Evolutionary conservation across 2,888 invertebrate species (phyloP), one percentile per base, ranked within the genome.

Genomic region (Aethes cnicana): DNA sequence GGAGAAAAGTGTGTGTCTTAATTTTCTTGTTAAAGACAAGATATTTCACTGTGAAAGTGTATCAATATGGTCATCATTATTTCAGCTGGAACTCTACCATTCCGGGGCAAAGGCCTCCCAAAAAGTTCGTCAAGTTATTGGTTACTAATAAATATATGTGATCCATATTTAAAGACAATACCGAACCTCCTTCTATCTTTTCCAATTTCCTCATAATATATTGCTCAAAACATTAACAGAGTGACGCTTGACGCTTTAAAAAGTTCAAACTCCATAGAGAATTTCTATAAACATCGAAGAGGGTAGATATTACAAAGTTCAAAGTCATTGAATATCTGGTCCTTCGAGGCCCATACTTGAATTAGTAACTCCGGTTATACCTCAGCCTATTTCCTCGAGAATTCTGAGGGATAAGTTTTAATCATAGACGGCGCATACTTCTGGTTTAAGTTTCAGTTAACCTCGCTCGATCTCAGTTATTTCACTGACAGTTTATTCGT

Each of bases 1-100:
- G 14, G 2, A 36, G 49, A 43, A 49, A 47, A 43, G 47, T 54
- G 32, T 48, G n/a, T 18, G 16, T 16, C 21, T 28, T 46, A 32
- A 7, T 28, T 32, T 43, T 39, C 20, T 28, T 18, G 11, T 32
- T 52, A 32, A 33, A 18, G 23, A 14, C n/a, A 30, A 21, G 21
- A 11, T 32, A 21, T 21, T 32, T 32, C 43, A 30, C n/a, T n/a
- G n/a, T n/a, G n/a, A n/a, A n/a, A n/a, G n/a, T n/a, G n/a, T n/a
- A n/a, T n/a, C n/a, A n/a, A n/a, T n/a, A n/a, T n/a, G n/a, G n/a
- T n/a, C n/a, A 18, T 9, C 3, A 14, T 3, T 30, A 28, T 17
- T 44, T 36, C 30, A 30, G 18, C 23, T 28, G 17, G 9, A 23
- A 17, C 8, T 18, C 14, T 16, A 32, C 8, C 26, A n/a, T 26